Evolutionary conservation across 2,888 invertebrate genomes (phyloP).

Genomic region (Prosopocoilus inquinatus): DNA sequence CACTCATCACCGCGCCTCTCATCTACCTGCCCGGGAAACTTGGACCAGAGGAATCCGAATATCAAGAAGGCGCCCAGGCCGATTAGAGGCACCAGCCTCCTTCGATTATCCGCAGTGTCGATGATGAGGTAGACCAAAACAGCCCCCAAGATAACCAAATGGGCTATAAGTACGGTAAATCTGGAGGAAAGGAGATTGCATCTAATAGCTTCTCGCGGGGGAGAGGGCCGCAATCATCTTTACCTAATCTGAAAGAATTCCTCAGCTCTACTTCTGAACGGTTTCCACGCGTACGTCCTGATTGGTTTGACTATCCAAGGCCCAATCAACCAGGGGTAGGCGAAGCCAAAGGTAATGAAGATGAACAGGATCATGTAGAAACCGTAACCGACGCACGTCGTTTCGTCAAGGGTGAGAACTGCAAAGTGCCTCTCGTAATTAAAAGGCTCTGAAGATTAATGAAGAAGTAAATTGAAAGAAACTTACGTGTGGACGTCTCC

Average conservation of each 20-base stretch:
- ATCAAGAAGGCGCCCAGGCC: slow-evolving; percentile 66
- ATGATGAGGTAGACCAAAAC: slow-evolving; percentile 61
- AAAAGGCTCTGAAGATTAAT: too few species aligned
- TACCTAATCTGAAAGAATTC: slow-evolving; percentile 19
- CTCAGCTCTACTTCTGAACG: slow-evolving; percentile 29
- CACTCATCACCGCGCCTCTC: not conserved
- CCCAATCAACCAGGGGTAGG: slow-evolving; percentile 66
- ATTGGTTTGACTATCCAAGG: slow-evolving; percentile 49
- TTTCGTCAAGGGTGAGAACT: slow-evolving; percentile 17
- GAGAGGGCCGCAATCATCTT: slow-evolving; percentile 36
- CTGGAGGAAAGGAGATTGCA: slow-evolving; percentile 45
- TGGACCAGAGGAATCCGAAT: slow-evolving; percentile 64
- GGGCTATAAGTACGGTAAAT: slow-evolving; percentile 50
- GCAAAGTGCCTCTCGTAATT: not conserved
- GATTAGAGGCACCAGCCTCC: slow-evolving; percentile 66
- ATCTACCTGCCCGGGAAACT: slow-evolving; percentile 56
- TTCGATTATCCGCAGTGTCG: slow-evolving; percentile 59
- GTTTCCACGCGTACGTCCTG: slow-evolving; percentile 39
- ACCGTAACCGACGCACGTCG: slow-evolving; percentile 67
- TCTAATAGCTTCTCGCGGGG: not conserved
- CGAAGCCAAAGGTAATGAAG: slow-evolving; percentile 60
- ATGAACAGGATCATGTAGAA: slow-evolving; percentile 64
- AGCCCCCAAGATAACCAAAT: slow-evolving; percentile 50
- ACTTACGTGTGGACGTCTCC: not conserved
- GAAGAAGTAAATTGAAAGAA: not conserved